Base-by-base conservation (phyloP, 1,140 invertebrate genomes). In the Eueides isabella region DNA sequence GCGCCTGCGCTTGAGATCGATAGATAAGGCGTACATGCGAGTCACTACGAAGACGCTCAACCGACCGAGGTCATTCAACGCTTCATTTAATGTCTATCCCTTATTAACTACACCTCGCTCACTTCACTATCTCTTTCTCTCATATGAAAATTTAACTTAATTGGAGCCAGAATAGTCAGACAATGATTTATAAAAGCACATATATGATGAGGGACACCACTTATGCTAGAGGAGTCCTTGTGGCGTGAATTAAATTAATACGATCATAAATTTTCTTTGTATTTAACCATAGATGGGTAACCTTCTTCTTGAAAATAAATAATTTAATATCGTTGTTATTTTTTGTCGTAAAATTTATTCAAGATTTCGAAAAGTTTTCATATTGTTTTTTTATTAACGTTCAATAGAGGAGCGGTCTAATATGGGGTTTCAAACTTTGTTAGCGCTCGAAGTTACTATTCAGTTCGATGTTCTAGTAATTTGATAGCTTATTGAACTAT, bases 21-120 rank as follows among this genome's bases (percentile, higher is more conserved):
- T 55, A 85, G 84, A 87, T 87, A 89, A 85, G 80, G 71, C 55
- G 77, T 75, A 72, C 67, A 75, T 74, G 71, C 86, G 84, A 88
- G 75, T 64, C 69, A 35, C 70, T 73, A 77, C 86, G 86, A 83
- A 80, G 75, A 80, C 65, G 66, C 16, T 75, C 85, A 86, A 3
- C 80, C 85, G 85, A 85, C 80, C 72, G 82, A 87, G 86, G 86
- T 88, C 88, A 88, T 89, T 88, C 87, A 87, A 85, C 82, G 87
- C 77, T 82, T 79, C 44, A 70, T 66, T 72, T 85, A 83, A 84
- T 84, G 80, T 80, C 81, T 76, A 80, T 89, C 83, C 79, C 81
- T 87, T 87, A 83, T 83, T 80, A 76, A 78, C 86, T 33, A 65
- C 70, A 30, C 65, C 55, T 75, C 78, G 35, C 14, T 12, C 35